These are phyloP conservation scores for Drosophila barbarae DNA, from an alignment of 2,888 invertebrate genomes.

Conservation along the genomic window DNA sequence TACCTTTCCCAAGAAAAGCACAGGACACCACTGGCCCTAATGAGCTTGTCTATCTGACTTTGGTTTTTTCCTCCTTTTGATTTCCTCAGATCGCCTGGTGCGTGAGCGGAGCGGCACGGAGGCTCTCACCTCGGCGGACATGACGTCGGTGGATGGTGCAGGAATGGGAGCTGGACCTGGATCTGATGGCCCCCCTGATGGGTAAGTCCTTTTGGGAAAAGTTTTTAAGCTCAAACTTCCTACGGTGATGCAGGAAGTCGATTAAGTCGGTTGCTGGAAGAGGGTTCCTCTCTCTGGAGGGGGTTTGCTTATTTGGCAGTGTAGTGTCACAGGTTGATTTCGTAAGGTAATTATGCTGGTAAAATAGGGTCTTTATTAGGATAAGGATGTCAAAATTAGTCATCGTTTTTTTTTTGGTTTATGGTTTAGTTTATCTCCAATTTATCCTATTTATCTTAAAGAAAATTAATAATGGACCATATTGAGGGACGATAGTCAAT, in stretches of 20 bases:
- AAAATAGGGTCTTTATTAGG: neutral
- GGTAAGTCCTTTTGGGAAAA: conserved; percentile 63
- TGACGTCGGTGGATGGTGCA: conserved; percentile 63
- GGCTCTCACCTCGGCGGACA: conserved; percentile 79
- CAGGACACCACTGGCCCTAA: neutral
- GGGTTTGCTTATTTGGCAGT: neutral
- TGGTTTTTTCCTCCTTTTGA: neutral
- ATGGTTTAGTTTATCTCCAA: neutral
- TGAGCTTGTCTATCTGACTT: conserved; percentile 9
- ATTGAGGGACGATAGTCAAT: too few relatives aligned
- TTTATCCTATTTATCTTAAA: neutral
- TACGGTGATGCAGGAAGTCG: neutral
- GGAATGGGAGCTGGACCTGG: conserved; percentile 21
- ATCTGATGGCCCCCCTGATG: conserved; percentile 64
- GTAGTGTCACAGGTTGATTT: neutral
- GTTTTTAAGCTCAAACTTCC: conserved; percentile 41
- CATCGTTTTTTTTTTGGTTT: neutral
- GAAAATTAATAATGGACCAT: too few relatives aligned
- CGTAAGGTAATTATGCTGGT: neutral
- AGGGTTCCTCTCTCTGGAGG: neutral
- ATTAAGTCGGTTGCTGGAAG: conserved; percentile 2
- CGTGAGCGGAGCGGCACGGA: conserved; percentile 78
- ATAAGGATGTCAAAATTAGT: neutral
- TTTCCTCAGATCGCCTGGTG: conserved; percentile 75
- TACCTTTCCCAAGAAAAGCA: neutral